Evolutionary conservation across 2,888 invertebrate genomes (phyloP).

Genomic region (Gasteruption jaculator): DNA sequence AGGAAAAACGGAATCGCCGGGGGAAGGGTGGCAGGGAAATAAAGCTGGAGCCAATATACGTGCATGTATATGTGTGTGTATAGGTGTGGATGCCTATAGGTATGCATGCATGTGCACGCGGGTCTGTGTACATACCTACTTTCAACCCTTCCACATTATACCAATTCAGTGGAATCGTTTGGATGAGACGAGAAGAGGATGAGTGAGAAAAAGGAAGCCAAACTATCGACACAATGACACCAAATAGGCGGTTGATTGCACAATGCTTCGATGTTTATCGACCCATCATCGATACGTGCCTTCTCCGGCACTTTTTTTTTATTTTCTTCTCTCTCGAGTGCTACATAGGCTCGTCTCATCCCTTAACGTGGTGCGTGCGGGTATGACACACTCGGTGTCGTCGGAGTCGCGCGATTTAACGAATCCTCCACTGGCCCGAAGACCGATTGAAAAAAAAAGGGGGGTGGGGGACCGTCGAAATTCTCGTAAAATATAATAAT

Average conservation of each 20-base stretch:
- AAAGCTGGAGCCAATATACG: constrained; percentile 22
- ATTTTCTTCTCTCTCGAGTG: constrained; percentile 7
- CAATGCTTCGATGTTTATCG: constrained; percentile 50
- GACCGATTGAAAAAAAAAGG: too few species aligned
- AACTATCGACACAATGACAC: constrained; percentile 49
- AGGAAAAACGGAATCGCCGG: too few species aligned
- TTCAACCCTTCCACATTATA: background rate
- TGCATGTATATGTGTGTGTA: too few species aligned
- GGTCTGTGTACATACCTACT: constrained; percentile 4
- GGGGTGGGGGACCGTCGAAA: too few species aligned
- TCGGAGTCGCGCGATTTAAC: too few species aligned
- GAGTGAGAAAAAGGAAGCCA: constrained; percentile 39
- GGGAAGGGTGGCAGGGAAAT: constrained; percentile 19
- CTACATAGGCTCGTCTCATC: constrained; percentile 6
- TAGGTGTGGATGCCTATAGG: too few species aligned
- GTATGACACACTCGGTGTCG: too few species aligned
- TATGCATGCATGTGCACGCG: constrained; percentile 15
- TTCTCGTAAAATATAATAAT: too few species aligned
- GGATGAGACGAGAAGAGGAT: constrained; percentile 43
- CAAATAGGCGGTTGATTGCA: constrained; percentile 52
- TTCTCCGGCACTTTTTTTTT: constrained; percentile 15
- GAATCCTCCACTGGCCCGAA: too few species aligned
- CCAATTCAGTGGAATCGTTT: background rate
- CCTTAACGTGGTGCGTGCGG: too few species aligned
- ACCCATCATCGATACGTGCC: constrained; percentile 46